Base-by-base conservation (phyloP, 2,797 vertebrate genomes). In the Chloroceryle inda region DNA sequence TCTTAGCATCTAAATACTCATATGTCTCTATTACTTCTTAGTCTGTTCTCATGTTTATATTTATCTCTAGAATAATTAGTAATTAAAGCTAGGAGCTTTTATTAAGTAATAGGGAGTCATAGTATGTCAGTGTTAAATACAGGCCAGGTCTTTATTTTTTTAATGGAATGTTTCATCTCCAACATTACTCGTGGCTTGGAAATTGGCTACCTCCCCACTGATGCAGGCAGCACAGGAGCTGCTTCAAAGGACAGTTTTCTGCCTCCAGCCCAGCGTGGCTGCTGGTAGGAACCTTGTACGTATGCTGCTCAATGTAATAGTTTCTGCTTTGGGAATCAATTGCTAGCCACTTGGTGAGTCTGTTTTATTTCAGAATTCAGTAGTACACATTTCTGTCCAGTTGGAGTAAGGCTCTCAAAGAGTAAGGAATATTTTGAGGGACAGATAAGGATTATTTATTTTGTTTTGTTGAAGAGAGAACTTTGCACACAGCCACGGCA, bases 181-280 rank as follows among this genome's bases (percentile, higher is more conserved):
- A 2, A 3, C 14, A 10, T 72, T 52, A 17, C 15, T 52, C 15
- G 66, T 33, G 6, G 19, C 3, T 72, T 37, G 69, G 45, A 47
- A 62, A 79, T 69, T 31, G 4, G 1, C 15, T 50, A 27, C 18
- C 21, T 89, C 17, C 17, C 6, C 5, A 1, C 13, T 21, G 47
- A 45, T 74, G 76, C 10, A 23, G 59, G 42, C 53, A 4, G 23
- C 4, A 3, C 16, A 22, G 64, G 40, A 45, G 0, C 38, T 5
- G 20, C 20, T 83, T 29, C 21, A 5, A 44, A 75, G 66, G 62
- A 29, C 45, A 69, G 33, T 12, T 56, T 23, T 47, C 18, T 24
- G 53, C 8, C 22, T 84, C 37, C 15, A 0, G 8, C 38, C 14
- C 49, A 40, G 4, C 0, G 0, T 3, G 0, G 3, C 33, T 31